A percentile compares a stretch with the other conserved stretches of the same genome.
These are phyloP conservation scores for Pristionchus japonicus DNA, from an alignment of 2,888 invertebrate genomes.

Conservation along the genomic window DNA sequence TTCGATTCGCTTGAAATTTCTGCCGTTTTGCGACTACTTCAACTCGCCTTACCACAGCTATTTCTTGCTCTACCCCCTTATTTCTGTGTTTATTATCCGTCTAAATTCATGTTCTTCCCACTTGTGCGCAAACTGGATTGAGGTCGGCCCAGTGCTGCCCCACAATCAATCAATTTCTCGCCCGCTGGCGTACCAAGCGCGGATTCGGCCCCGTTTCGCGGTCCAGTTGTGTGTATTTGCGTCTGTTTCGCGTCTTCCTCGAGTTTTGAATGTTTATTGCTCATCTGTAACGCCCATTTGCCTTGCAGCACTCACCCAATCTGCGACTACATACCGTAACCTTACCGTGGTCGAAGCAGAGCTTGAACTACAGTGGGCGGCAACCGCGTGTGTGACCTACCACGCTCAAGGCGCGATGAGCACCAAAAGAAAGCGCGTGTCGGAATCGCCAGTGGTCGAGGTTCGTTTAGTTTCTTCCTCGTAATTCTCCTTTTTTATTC, in stretches of 20 bases:
- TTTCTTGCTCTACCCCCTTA: background rate
- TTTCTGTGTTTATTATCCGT: background rate
- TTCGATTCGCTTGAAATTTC: constrained; percentile 45
- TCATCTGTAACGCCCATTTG: background rate
- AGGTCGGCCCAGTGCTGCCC: background rate
- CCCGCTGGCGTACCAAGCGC: background rate
- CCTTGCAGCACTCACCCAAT: background rate
- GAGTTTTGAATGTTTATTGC: background rate
- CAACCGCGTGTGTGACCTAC: background rate
- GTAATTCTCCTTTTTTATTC: background rate
- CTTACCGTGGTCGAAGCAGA: background rate
- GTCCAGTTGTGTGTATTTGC: background rate
- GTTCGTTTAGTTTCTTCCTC: background rate
- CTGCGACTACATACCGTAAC: background rate
- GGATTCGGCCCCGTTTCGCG: background rate
- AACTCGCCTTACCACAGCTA: constrained; percentile 23
- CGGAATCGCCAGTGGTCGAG: constrained; percentile 47
- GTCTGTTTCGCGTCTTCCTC: background rate
- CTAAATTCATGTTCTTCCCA: background rate
- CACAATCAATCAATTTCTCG: constrained; percentile 43
- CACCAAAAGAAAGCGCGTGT: constrained; percentile 58
- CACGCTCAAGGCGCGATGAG: constrained; percentile 50
- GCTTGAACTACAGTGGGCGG: background rate
- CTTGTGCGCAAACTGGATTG: background rate
- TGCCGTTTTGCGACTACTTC: background rate